Base-by-base conservation (phyloP, 2,113 vertebrate genomes). In the Colius striatus region DNA sequence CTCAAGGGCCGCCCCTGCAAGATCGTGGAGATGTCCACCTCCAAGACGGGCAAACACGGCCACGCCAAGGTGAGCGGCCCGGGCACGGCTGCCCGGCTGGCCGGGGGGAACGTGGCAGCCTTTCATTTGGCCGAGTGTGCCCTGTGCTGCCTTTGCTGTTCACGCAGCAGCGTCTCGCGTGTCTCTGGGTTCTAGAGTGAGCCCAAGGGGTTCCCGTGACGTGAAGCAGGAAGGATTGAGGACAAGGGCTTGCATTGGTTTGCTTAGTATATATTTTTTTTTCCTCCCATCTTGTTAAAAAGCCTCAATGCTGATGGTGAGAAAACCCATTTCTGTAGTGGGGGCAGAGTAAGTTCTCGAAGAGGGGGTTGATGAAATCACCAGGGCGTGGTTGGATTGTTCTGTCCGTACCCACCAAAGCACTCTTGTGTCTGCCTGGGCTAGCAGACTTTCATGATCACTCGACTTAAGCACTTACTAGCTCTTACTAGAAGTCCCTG, bases 21-120 rank as follows among this genome's bases (percentile, higher is more conserved):
- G 97, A 99, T 99, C 85, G 99, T 99, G 51, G 99, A 99, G 97
- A 99, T 99, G 99, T 99, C 98, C 89, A 99, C 99, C 85, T 99
- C 99, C 95, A 99, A 99, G 96, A 99, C 99, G 16, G 99, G 99
- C 92, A 99, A 99, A 96, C 99, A 99, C 67, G 99, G 99, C 53
- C 99, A 99, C 89, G 99, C 99, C 86, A 99, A 99, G 99, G 99
- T 99, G 97, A 89, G 70, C 53, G 38, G 54, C 50, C n/a, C 21
- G 48, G 65, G 38, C 43, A 15, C 54, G 3, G 54, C 16, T 22
- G 62, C 13, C 9, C 2, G 53, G 25, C 80, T 5, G 54, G n/a
- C 72, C 53, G 9, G 0, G 43, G 38, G 43, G n/a, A 10, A 23
- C 81, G 65, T 68, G 38, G 68, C 36, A 72, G 88, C 77, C 5